Evolutionary conservation across 2,797 vertebrate genomes (phyloP).

Genomic region (Tangara arthus): DNA sequence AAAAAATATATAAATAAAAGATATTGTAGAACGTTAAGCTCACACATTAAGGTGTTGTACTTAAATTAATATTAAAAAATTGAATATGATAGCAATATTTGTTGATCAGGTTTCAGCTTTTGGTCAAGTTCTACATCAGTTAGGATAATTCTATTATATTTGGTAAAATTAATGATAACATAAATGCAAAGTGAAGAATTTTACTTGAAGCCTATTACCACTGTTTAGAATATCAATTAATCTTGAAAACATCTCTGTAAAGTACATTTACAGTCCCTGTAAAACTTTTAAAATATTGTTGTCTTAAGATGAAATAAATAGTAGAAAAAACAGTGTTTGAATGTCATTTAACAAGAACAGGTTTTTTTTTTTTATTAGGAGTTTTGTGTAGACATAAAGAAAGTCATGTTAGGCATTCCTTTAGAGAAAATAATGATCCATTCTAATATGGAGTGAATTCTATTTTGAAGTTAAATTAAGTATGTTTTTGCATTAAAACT

Average conservation of each 20-base stretch:
- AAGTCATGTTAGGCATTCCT: background rate
- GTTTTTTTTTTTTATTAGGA: background rate
- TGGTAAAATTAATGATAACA: background rate
- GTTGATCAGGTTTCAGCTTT: background rate
- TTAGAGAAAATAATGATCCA: background rate
- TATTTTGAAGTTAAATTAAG: background rate
- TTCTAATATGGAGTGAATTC: background rate
- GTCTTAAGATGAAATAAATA: background rate
- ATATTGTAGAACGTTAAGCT: no score
- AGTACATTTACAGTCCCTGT: background rate
- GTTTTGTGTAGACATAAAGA: background rate
- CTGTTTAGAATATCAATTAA: background rate
- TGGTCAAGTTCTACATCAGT: background rate
- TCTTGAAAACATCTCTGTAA: background rate
- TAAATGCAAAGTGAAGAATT: background rate
- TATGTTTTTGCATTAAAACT: background rate
- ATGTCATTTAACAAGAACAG: background rate
- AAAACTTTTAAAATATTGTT: background rate
- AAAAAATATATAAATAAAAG: background rate
- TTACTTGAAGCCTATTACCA: background rate
- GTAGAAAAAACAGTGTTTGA: background rate
- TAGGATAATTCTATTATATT: background rate
- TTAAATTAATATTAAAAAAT: background rate
- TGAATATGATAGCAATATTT: background rate
- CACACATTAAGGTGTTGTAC: accelerated